Base-by-base conservation (phyloP, 2,888 invertebrate genomes). In the Temnothorax rugatulus region DNA sequence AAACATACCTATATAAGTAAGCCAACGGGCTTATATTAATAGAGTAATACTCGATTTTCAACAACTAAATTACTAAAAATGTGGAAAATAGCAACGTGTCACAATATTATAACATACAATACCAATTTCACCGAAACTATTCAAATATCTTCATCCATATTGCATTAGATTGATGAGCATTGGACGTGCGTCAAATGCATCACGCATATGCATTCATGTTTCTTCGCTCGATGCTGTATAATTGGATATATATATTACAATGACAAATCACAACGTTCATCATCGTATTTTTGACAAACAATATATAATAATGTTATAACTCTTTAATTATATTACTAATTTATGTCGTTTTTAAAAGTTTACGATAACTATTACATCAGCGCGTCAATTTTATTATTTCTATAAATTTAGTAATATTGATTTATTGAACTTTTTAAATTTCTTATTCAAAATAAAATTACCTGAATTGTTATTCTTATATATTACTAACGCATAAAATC, bases 261-360 rank as follows among this genome's bases (percentile, higher is more conserved):
- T 38, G 84, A 18, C 21, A 63, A 83, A 47, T 34, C 57, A 25
- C 47, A 25, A 52, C 41, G 29, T 41, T 79, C 77, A 71, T 82
- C 82, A 84, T 29, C 15, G 52, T 41, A 52, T 25, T 79, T 86
- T 82, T 75, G 63, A 41, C n/a, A 0, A 29, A 59, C 59, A 52
- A 68, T 13, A 63, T 59, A 11, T 13, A 41, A 54, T 34, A 59
- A 21, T 75, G 34, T 47, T 61, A 38, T 41, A 66, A 44, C 8
- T 44, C 25, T 66, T 66, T 21, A 66, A 66, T 73, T 71, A 81
- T 84, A 64, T 64, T 77, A 84, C 54, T 50, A 69, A 69, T 34
- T 84, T 25, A 41, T 47, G 13, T 41, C 4, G 9, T 50, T 44
- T n/a, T 75, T 75, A 74, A 44, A 61, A 74, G 2, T 29, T 9